Percentiles rank a stretch among this genome's conserved stretches.
Conservation (phyloP, 1,140 invertebrate genomes). For the Zaprionus taronus region DNA sequence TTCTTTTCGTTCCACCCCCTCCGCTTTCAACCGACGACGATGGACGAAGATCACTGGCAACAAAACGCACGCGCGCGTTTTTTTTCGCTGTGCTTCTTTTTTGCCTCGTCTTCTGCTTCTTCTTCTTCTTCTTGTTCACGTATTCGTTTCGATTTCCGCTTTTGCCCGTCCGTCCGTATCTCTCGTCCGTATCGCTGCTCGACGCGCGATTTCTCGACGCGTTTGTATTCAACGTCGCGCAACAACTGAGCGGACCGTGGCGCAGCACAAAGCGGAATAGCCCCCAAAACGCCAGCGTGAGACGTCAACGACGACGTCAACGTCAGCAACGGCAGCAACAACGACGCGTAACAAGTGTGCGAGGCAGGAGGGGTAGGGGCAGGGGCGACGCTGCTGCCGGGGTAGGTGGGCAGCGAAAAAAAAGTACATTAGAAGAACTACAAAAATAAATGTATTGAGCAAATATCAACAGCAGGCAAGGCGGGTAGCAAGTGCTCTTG, state of each 20-base stretch:
- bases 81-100: constrained; percentile 15
- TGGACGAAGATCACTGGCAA: constrained; percentile 12
- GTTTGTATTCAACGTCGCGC: constrained; percentile 68
- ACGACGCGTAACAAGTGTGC: constrained; percentile 74
- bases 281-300: constrained; percentile 39
- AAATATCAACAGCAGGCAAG: constrained; percentile 62
- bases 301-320: constrained; percentile 45
- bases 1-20: constrained; percentile 16
- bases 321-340: constrained; percentile 34
- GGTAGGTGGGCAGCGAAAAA: constrained; percentile 22
- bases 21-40: no score
- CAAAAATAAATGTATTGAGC: constrained; percentile 79
- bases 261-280: constrained; percentile 57
- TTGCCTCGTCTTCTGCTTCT: background rate
- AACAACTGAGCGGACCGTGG: constrained; percentile 66
- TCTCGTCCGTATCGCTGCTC: constrained; percentile 21
- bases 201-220: constrained; percentile 52
- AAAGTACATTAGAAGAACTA: constrained; percentile 56
- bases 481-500: constrained; percentile 16
- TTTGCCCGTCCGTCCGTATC: constrained; percentile 10
- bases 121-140: constrained; percentile 12
- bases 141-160: constrained; percentile 28
- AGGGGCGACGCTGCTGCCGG: background rate
- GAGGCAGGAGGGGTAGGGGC: constrained; percentile 6
- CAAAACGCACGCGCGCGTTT: constrained; percentile 69